These are phyloP conservation scores for Pollicipes pollicipes DNA, from an alignment of 1,140 invertebrate genomes.

Conservation along the genomic window DNA sequence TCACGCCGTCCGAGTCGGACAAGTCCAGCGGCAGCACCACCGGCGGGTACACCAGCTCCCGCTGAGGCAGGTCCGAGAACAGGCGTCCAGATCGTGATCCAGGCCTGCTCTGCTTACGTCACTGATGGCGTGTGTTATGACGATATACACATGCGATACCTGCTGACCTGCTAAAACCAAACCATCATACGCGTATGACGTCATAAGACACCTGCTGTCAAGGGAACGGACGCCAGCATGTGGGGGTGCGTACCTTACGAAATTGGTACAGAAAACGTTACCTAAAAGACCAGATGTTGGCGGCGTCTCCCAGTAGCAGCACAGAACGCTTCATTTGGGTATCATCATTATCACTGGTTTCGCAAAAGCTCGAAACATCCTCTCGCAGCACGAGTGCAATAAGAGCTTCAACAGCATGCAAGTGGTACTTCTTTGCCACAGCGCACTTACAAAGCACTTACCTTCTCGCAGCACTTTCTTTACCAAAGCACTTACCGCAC, in stretches of 20 bases:
- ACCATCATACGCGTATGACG: neutral
- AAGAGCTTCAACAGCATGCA: constrained; percentile 2
- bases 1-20: constrained; percentile 43
- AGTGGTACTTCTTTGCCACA: too few relatives aligned
- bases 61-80: constrained; percentile 5
- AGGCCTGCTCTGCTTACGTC: too few relatives aligned
- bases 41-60: constrained; percentile 38
- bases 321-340: too few relatives aligned
- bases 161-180: too few relatives aligned
- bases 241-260: neutral
- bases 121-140: too few relatives aligned
- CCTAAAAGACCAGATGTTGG: too few relatives aligned
- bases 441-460: neutral
- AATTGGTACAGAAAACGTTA: too few relatives aligned
- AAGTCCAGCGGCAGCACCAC: constrained; percentile 59
- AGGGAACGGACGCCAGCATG: neutral
- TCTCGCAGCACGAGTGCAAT: neutral
- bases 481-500: neutral
- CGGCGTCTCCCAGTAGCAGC: too few relatives aligned
- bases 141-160: too few relatives aligned
- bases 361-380: too few relatives aligned
- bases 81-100: constrained; percentile 2
- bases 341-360: too few relatives aligned
- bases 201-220: neutral
- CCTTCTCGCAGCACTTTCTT: constrained; percentile 2